Conservation (phyloP, 1,140 invertebrate species). For the Cotesia chilonis region DNA sequence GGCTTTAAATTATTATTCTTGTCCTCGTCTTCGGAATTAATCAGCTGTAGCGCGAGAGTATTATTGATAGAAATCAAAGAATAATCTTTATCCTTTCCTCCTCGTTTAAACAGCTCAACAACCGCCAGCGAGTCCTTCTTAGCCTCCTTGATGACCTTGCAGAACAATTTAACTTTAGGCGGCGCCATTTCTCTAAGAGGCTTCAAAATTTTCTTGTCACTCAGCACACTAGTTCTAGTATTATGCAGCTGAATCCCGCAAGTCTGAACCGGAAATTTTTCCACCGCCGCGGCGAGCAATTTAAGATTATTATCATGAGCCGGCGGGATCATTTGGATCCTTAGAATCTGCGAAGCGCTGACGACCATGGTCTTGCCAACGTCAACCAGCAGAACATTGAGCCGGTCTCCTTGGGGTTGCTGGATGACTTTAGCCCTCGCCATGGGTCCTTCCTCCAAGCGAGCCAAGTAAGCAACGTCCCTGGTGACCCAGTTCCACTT, state of each 20-base stretch:
- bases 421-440: slow-evolving; percentile 53
- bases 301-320: slow-evolving; percentile 43
- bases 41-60: slow-evolving; percentile 65
- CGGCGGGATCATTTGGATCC: too few relatives aligned
- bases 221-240: slow-evolving; percentile 60
- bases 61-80: slow-evolving; percentile 72
- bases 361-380: slow-evolving; percentile 58
- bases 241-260: slow-evolving; percentile 65
- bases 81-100: slow-evolving; percentile 65
- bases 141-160: slow-evolving; percentile 53
- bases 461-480: slow-evolving; percentile 58
- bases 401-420: slow-evolving; percentile 42
- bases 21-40: slow-evolving; percentile 40
- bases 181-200: slow-evolving; percentile 63
- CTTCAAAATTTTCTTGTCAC: slow-evolving; percentile 58
- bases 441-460: slow-evolving; percentile 51
- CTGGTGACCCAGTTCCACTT: slow-evolving; percentile 32
- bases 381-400: slow-evolving; percentile 62
- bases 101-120: slow-evolving; percentile 70
- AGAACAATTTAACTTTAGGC: slow-evolving; percentile 57
- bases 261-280: slow-evolving; percentile 63
- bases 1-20: slow-evolving; percentile 45
- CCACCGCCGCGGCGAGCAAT: slow-evolving; percentile 52
- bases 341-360: slow-evolving; percentile 47
- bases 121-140: slow-evolving; percentile 48